Evolutionary conservation across 1,140 invertebrate genomes (phyloP), one percentile per base, ranked within the genome.

Genomic region (Pseudomyrmex cubaensis): DNA sequence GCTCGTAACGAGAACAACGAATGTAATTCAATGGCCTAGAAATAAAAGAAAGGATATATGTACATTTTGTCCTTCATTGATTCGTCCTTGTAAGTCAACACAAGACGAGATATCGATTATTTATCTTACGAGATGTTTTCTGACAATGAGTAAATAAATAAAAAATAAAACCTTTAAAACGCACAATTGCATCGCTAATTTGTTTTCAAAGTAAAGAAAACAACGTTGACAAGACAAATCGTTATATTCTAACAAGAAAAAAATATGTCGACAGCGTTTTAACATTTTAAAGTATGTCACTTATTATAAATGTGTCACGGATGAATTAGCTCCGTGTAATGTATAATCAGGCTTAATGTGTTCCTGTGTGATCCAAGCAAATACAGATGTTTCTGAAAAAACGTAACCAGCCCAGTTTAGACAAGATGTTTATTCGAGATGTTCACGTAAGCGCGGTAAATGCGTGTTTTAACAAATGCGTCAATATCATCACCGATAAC

Each of bases 341-440:
- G 5, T 7, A 35, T 35, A 35, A 35, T 35, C 5, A 35, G 35
- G 5, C 35, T 35, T 35, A 35, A 35, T 35, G 35, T 35, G 35
- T 35, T 35, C 5, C 35, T 35, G 35, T 35, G 35, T 35, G 35
- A 35, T 35, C 20, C 46, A 20, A 72, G 52, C 61, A 87, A 87
- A 87, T 85, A 83, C 78, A 87, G 67, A 87, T 86, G 84, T 83
- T 86, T 25, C 7, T 61, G 44, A 85, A 17, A 15, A 56, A 52
- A n/a, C 15, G 70, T 78, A 48, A 78, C 69, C 35, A n/a, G 50
- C 25, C 57, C 12, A 35, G 48, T 66, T 69, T 13, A 17, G 15
- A 20, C 25, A 48, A 46, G 50, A 13, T 54, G 15, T 48, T 69
- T 77, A 48, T 52, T 77, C 46, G 25, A 63, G 1, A 35, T 7